phyloP scores from a whole-genome alignment of 2,888 invertebrate species.

The Dicycla oo region DNA sequence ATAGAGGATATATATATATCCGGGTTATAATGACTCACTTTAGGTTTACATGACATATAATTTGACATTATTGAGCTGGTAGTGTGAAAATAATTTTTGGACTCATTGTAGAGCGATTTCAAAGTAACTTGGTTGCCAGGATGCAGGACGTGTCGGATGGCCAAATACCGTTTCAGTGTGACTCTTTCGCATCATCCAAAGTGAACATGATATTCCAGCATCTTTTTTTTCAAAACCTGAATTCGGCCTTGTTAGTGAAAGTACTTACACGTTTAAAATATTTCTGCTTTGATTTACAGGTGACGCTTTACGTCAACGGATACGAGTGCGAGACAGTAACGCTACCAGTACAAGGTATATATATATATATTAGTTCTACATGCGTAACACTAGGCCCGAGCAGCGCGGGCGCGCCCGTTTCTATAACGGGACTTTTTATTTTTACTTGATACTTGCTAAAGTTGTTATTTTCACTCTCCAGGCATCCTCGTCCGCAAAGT shows the following conservation, averaged over 20 bases:
- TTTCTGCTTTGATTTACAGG: slow-evolving; percentile 72
- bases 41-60: too few species aligned
- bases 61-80: too few species aligned
- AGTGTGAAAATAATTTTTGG: too few species aligned
- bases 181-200: not conserved
- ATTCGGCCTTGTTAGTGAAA: not conserved
- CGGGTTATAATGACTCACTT: too few species aligned
- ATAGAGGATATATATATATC: too few species aligned
- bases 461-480: slow-evolving; percentile 46
- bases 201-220: not conserved
- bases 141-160: not conserved
- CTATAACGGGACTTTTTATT: too few species aligned
- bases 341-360: slow-evolving; percentile 90
- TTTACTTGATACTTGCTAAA: not conserved
- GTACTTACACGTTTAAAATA: not conserved
- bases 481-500: slow-evolving; percentile 90
- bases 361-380: not conserved
- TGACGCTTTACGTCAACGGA: slow-evolving; percentile 91
- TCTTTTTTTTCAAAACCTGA: not conserved
- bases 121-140: not conserved
- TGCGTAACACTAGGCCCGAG: too few species aligned
- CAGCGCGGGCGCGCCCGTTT: too few species aligned
- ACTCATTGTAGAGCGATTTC: not conserved
- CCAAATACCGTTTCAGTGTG: not conserved
- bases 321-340: slow-evolving; percentile 89